Evolutionary conservation across 2,113 vertebrate genomes (phyloP).

Genomic region (Anseranas semipalmata): DNA sequence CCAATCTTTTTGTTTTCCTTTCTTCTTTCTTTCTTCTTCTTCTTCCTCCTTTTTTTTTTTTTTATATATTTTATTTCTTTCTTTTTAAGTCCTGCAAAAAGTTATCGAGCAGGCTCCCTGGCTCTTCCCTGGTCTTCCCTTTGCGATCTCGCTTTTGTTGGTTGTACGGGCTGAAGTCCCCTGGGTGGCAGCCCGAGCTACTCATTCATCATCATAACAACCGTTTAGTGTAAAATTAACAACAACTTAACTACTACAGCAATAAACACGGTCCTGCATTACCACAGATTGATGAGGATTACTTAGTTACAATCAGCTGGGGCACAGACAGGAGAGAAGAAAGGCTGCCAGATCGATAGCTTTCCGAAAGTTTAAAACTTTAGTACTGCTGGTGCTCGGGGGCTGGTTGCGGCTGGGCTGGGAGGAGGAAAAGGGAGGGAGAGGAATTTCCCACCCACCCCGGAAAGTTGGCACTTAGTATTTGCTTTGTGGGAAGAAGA

Average conservation of each 20-base stretch:
- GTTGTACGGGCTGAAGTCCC: slow-evolving; percentile 66
- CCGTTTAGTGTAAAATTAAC: slow-evolving; percentile 84
- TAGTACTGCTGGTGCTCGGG: not conserved
- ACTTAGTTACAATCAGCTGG: slow-evolving; percentile 69
- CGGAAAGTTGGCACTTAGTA: slow-evolving; percentile 12
- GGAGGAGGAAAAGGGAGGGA: not conserved
- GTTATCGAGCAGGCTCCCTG: not conserved
- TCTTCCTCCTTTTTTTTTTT: too few relatives aligned
- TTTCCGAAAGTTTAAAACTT: slow-evolving; percentile 41
- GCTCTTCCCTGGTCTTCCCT: not conserved
- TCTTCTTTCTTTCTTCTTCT: not conserved
- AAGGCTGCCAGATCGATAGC: slow-evolving; percentile 22
- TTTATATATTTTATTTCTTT: not conserved
- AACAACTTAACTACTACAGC: slow-evolving; percentile 78
- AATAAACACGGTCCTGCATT: slow-evolving; percentile 77
- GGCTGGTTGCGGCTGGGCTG: not conserved
- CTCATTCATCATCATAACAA: slow-evolving; percentile 81
- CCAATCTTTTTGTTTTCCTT: too few relatives aligned
- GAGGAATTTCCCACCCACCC: not conserved
- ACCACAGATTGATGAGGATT: slow-evolving; percentile 74
- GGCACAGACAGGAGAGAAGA: not conserved
- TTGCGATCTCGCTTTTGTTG: not conserved
- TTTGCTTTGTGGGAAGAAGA: slow-evolving; percentile 48
- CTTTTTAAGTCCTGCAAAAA: not conserved
- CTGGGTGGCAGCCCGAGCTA: slow-evolving; percentile 61